A percentile compares a stretch with the other conserved stretches of the same genome.
These are phyloP conservation scores for Trachurus trachurus DNA, from an alignment of 2,797 vertebrate genomes.

Conservation along the genomic window DNA sequence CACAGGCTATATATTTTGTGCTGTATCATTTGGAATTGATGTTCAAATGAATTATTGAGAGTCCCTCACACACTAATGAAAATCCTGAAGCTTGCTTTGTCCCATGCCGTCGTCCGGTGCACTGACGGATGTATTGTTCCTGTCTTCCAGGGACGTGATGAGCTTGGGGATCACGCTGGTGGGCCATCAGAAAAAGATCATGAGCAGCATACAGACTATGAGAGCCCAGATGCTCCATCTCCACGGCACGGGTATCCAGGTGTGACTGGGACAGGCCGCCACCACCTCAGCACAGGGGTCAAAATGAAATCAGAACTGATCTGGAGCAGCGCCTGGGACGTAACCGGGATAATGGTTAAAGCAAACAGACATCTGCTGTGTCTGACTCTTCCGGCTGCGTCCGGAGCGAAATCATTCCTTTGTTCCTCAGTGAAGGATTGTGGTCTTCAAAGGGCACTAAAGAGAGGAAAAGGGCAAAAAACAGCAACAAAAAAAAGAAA, in stretches of 20 bases:
- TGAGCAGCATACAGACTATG: conserved; percentile 99
- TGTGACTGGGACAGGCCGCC: conserved; percentile 85
- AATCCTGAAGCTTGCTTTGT: conserved; percentile 49
- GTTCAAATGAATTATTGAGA: conserved; percentile 26
- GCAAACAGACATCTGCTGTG: conserved; percentile 60
- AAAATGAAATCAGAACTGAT: conserved; percentile 70
- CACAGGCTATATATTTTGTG: conserved; percentile 6
- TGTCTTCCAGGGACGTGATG: conserved; percentile 94
- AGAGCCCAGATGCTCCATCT: conserved; percentile 99
- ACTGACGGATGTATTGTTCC: conserved; percentile 71
- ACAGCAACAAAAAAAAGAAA: conserved; percentile 54
- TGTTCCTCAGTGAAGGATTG: conserved; percentile 77
- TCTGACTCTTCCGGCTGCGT: conserved; percentile 76
- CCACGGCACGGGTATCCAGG: conserved; percentile 97
- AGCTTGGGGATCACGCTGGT: conserved; percentile 98
- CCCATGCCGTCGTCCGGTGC: conserved; percentile 20
- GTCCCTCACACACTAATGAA: conserved; percentile 62
- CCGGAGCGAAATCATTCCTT: conserved; percentile 80
- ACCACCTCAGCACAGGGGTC: conserved; percentile 70
- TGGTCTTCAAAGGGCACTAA: conserved; percentile 62
- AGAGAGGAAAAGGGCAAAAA: conserved; percentile 66
- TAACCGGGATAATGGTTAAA: conserved; percentile 56
- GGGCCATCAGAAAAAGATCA: conserved; percentile 99
- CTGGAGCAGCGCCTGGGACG: conserved; percentile 84
- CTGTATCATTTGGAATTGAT: conserved; percentile 12